These are phyloP conservation scores for Enhydra lutris DNA, from an alignment of 2,113 vertebrate species.

Conservation along the genomic window DNA sequence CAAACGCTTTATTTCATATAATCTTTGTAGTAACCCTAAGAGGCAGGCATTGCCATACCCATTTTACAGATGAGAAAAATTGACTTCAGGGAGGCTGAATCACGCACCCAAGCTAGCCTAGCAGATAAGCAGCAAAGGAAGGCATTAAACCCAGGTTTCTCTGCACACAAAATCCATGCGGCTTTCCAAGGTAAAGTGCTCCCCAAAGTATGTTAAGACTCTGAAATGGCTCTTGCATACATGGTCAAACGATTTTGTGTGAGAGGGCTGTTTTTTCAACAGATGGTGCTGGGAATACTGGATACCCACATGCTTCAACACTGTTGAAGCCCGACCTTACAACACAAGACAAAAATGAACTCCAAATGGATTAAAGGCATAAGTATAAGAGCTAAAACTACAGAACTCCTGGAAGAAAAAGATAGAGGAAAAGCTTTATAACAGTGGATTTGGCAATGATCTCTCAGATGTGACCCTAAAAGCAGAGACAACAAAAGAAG, in stretches of 20 bases:
- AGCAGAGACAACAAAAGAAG: background rate
- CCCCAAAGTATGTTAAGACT: background rate
- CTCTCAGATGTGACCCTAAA: background rate
- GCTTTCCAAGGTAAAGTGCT: background rate
- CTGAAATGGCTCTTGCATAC: background rate
- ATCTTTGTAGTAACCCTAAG: background rate
- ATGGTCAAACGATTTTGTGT: background rate
- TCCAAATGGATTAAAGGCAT: background rate
- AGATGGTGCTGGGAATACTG: background rate
- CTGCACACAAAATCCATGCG: background rate
- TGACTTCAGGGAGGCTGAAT: background rate
- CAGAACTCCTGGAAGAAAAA: background rate
- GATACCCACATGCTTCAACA: background rate
- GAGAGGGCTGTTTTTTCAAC: background rate
- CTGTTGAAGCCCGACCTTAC: background rate
- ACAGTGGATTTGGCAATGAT: background rate
- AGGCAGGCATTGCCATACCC: background rate
- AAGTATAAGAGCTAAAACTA: background rate
- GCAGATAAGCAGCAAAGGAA: background rate
- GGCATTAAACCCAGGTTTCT: background rate
- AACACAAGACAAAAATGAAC: background rate
- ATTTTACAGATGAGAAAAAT: conserved; percentile 14
- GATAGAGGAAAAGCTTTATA: background rate
- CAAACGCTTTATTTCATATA: background rate
- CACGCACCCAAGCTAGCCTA: background rate